These are phyloP conservation scores for Tiaroga cobitis DNA, from an alignment of 2,797 vertebrate species.

Conservation along the genomic window DNA sequence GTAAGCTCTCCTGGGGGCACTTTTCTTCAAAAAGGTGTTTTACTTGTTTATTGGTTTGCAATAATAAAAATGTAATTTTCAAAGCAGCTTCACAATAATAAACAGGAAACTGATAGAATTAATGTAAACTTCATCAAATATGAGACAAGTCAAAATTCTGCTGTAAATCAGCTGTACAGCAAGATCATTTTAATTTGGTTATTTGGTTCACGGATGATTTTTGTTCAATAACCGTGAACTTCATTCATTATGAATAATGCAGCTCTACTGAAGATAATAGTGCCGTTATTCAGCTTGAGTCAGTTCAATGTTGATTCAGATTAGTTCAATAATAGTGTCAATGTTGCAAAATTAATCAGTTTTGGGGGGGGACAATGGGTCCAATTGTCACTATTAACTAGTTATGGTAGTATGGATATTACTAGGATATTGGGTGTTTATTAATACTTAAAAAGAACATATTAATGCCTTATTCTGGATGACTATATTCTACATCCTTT, in stretches of 20 bases:
- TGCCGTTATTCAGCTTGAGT: background rate
- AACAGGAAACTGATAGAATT: background rate
- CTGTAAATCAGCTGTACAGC: background rate
- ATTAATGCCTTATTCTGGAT: too few relatives aligned
- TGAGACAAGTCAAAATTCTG: background rate
- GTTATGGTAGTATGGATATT: too few relatives aligned
- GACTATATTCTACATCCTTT: too few relatives aligned
- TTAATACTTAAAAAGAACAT: too few relatives aligned
- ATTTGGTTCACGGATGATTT: background rate
- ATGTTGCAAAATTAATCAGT: background rate
- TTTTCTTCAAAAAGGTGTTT: background rate
- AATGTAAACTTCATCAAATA: background rate
- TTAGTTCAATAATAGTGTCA: background rate
- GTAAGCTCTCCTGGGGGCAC: constrained; percentile 61
- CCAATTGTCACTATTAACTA: too few relatives aligned
- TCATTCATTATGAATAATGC: background rate
- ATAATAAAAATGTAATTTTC: background rate
- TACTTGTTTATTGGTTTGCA: background rate
- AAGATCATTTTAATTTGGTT: background rate
- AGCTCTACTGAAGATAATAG: background rate
- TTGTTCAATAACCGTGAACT: background rate
- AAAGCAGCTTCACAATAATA: background rate
- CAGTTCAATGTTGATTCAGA: background rate
- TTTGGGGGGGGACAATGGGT: background rate
- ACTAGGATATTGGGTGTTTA: too few relatives aligned